A percentile compares a stretch with the other conserved stretches of the same genome.
phyloP scores from a whole-genome alignment of 2,113 vertebrate genomes.

The Esox niger region DNA sequence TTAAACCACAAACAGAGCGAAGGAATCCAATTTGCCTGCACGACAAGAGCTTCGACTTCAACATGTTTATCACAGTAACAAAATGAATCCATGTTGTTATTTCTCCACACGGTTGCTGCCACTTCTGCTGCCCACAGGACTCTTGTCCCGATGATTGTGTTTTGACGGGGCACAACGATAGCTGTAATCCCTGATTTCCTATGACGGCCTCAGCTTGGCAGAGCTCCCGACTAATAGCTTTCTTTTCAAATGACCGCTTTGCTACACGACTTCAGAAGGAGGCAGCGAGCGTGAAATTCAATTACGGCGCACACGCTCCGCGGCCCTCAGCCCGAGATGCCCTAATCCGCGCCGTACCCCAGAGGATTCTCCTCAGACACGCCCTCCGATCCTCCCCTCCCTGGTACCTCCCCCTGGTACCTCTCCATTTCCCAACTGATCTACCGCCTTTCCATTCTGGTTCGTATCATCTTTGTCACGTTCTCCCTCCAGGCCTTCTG shows the following conservation, averaged over 20 bases:
- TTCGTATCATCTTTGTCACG: background rate
- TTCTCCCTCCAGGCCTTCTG: background rate
- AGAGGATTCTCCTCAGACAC: conserved; percentile 55
- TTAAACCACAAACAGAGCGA: background rate
- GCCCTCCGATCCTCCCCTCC: background rate
- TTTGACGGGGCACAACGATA: conserved; percentile 55
- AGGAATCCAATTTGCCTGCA: background rate
- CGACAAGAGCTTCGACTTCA: background rate
- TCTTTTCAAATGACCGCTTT: conserved; percentile 90
- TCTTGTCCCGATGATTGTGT: conserved; percentile 50
- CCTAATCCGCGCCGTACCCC: conserved; percentile 80
- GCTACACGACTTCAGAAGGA: conserved; percentile 92
- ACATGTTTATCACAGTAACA: conserved; percentile 10
- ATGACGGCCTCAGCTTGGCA: conserved; percentile 68
- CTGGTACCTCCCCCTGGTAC: conserved; percentile 18
- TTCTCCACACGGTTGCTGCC: conserved; percentile 18
- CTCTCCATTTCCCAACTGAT: conserved; percentile 20
- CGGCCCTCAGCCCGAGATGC: conserved; percentile 77
- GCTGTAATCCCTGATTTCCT: conserved; percentile 73
- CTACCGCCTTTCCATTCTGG: conserved; percentile 1
- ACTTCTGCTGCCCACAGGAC: conserved; percentile 24
- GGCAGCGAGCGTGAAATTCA: conserved; percentile 90
- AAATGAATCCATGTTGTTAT: background rate
- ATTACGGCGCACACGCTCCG: conserved; percentile 82
- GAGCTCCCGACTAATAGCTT: conserved; percentile 72